phyloP scores from a whole-genome alignment of 2,113 vertebrate genomes.

The Amblyopsis rosae region DNA sequence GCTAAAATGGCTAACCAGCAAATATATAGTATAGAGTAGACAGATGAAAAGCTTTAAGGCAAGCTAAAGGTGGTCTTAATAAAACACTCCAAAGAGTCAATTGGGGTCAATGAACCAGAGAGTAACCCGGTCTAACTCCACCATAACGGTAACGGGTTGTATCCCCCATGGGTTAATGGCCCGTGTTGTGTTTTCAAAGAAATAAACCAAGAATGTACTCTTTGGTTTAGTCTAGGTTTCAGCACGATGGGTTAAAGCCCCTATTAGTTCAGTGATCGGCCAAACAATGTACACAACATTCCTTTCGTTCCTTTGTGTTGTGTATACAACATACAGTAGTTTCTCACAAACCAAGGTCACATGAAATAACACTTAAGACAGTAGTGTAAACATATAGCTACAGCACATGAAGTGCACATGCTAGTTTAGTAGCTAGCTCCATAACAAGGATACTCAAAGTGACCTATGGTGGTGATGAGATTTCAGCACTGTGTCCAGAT shows the following conservation, averaged over 20 bases:
- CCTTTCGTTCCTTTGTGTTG: too few relatives aligned
- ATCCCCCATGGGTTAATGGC: constrained; percentile 30
- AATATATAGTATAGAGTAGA: not conserved
- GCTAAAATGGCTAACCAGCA: not conserved
- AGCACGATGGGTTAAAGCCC: not conserved
- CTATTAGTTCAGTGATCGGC: constrained; percentile 1
- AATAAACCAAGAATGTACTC: constrained; percentile 46
- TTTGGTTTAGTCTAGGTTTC: constrained; percentile 16
- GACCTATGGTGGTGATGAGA: too few relatives aligned
- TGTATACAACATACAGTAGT: too few relatives aligned
- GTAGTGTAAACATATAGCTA: too few relatives aligned
- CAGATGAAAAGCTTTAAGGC: not conserved
- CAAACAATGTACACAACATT: not conserved
- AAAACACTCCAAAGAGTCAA: not conserved
- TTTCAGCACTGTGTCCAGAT: not conserved
- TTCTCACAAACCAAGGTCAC: too few relatives aligned
- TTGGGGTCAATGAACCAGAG: constrained; percentile 15
- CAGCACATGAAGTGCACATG: too few relatives aligned
- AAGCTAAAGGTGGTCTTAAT: not conserved
- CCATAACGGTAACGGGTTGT: constrained; percentile 10
- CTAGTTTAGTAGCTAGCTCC: too few relatives aligned
- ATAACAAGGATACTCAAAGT: too few relatives aligned
- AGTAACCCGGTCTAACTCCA: not conserved
- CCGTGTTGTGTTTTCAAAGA: constrained; percentile 34
- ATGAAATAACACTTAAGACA: too few relatives aligned